A percentile compares a stretch with the other conserved stretches of the same genome.
phyloP scores from a whole-genome alignment of 2,888 invertebrate species.

The Habroteleia sp. region DNA sequence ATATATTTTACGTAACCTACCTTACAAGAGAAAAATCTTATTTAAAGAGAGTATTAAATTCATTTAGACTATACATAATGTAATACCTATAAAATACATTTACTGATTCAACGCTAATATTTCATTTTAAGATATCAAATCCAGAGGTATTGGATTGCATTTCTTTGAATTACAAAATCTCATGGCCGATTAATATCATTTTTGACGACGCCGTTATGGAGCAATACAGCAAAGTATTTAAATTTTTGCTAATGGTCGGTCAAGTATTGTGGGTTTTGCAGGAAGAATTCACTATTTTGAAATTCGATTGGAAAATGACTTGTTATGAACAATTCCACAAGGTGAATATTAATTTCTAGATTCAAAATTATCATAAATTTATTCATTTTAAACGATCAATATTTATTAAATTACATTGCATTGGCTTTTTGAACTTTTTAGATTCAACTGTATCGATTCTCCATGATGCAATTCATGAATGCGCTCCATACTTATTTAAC shows the following conservation, averaged over 20 bases:
- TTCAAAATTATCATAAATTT: background rate
- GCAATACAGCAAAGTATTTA: constrained; percentile 88
- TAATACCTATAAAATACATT: too few species aligned
- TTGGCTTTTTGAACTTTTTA: too few species aligned
- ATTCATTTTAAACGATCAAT: background rate
- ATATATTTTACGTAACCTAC: too few species aligned
- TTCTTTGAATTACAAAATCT: constrained; percentile 86
- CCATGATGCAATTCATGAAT: constrained; percentile 89
- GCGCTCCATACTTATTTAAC: constrained; percentile 90
- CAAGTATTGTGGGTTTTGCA: constrained; percentile 89
- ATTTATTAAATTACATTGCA: background rate
- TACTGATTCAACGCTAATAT: too few species aligned
- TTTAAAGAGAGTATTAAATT: too few species aligned
- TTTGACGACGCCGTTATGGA: constrained; percentile 86
- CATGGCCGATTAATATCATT: constrained; percentile 90
- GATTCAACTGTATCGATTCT: constrained; percentile 87
- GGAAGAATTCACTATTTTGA: constrained; percentile 86
- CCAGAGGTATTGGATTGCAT: constrained; percentile 87
- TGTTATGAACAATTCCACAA: constrained; percentile 85
- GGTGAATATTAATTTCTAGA: constrained; percentile 67
- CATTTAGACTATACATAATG: too few species aligned
- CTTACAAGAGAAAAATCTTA: too few species aligned
- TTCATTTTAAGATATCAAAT: constrained; percentile 78
- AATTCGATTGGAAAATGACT: constrained; percentile 83
- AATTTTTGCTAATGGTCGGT: constrained; percentile 88